Evolutionary conservation across 92 coral and sea anemone species (phyloP).

Genomic region (Muricea muricata): DNA sequence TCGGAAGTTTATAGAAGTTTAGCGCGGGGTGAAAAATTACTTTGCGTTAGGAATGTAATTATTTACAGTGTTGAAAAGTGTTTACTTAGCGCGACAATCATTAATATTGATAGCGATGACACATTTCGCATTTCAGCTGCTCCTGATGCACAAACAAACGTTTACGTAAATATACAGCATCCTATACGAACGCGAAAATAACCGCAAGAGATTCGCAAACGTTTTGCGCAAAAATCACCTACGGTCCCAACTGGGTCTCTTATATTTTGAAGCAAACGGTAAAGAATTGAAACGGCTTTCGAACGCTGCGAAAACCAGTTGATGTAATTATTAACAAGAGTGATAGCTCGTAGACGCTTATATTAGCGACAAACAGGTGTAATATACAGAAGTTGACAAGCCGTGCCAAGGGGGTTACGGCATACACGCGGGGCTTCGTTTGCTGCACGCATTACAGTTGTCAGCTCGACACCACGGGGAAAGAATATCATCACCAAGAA

Average conservation of each 20-base stretch:
- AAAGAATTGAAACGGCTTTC: not conserved
- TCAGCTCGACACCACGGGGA: not conserved
- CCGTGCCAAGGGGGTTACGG: not conserved
- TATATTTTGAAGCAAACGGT: not conserved
- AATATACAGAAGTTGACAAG: not conserved
- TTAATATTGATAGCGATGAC: constrained; percentile 24
- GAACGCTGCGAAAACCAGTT: not conserved
- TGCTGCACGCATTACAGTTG: not conserved
- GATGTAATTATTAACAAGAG: constrained; percentile 10
- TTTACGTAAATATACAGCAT: constrained; percentile 3
- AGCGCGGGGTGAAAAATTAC: not conserved
- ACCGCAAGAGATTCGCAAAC: not conserved
- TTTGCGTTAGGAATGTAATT: constrained; percentile 17
- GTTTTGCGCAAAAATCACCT: no score
- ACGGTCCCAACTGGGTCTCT: no score
- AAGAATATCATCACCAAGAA: not conserved
- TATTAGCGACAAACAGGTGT: constrained; percentile 6
- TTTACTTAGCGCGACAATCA: constrained; percentile 10
- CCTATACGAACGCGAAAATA: not conserved
- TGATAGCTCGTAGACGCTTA: constrained; percentile 1
- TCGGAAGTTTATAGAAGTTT: not conserved
- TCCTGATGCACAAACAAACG: constrained; percentile 51
- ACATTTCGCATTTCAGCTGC: constrained; percentile 25
- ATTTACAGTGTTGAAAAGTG: not conserved
- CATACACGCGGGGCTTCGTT: not conserved